Evolutionary conservation across 92 coral and sea anemone species (phyloP).

Genomic region (Chrysogorgia sp.): DNA sequence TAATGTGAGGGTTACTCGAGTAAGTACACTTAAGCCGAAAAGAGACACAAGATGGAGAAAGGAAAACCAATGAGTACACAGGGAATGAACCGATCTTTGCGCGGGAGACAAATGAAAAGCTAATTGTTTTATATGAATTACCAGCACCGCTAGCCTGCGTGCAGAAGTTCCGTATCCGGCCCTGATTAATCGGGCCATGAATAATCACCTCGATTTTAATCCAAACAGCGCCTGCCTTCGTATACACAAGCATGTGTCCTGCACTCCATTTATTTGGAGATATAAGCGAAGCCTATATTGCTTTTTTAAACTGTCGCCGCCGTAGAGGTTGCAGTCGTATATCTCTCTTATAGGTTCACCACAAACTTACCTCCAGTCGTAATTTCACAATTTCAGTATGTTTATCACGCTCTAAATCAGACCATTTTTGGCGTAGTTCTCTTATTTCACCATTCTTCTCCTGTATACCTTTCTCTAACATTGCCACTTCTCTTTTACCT

Average conservation of each 20-base stretch:
- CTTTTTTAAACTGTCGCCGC: background rate
- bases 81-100: too few species aligned
- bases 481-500: conserved; percentile 74
- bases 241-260: background rate
- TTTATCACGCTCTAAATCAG: conserved; percentile 75
- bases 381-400: conserved; percentile 96
- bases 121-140: too few species aligned
- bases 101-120: too few species aligned
- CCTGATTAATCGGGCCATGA: too few species aligned
- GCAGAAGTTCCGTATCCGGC: too few species aligned
- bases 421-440: conserved; percentile 73
- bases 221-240: background rate
- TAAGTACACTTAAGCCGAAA: too few species aligned
- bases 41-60: too few species aligned
- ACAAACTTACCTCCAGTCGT: conserved; percentile 78
- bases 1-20: too few species aligned
- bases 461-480: conserved; percentile 72
- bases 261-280: background rate
- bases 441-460: conserved; percentile 76
- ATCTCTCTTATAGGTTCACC: background rate
- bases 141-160: too few species aligned
- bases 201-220: too few species aligned
- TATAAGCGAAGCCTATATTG: too few species aligned
- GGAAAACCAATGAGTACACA: too few species aligned
- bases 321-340: background rate